A percentile compares a stretch with the other conserved stretches of the same genome.
Conservation (phyloP, 2,888 invertebrate genomes). For the Epirrita christyi region DNA sequence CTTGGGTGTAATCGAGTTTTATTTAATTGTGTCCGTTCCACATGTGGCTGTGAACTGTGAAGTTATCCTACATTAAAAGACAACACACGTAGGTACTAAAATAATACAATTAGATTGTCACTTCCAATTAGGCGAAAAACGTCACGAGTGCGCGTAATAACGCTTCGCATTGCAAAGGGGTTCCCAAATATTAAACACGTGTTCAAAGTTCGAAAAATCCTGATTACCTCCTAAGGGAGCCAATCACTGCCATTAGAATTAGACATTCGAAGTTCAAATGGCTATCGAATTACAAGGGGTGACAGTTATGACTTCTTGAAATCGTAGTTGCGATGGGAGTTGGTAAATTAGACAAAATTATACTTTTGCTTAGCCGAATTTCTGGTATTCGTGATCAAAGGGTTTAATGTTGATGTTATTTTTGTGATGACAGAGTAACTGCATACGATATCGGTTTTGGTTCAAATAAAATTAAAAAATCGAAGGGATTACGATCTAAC, state of each 20-base stretch:
- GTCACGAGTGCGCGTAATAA: conserved; percentile 48
- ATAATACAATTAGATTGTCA: not conserved
- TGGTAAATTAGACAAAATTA: conserved; percentile 22
- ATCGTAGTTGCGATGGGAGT: conserved; percentile 15
- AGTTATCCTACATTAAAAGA: conserved; percentile 16
- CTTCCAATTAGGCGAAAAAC: conserved; percentile 33
- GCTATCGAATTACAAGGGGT: conserved; percentile 77
- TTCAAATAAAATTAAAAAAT: conserved; percentile 40
- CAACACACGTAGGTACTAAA: not conserved
- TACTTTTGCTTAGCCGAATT: conserved; percentile 32
- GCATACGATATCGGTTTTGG: conserved; percentile 35
- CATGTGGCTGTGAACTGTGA: conserved; percentile 45
- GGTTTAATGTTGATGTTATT: conserved; percentile 27
- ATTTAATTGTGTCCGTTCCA: conserved; percentile 55
- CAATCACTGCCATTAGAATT: conserved; percentile 82
- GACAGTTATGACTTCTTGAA: conserved; percentile 58
- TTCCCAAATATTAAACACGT: conserved; percentile 77
- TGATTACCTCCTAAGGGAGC: conserved; percentile 82
- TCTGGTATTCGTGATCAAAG: conserved; percentile 39
- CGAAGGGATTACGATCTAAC: conserved; percentile 55
- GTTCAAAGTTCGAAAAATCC: conserved; percentile 79
- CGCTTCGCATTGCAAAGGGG: conserved; percentile 74
- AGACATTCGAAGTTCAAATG: conserved; percentile 79
- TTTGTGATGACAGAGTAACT: conserved; percentile 36
- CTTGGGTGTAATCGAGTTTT: conserved; percentile 40